These are phyloP conservation scores for Chrysoperla carnea DNA, from an alignment of 1,140 invertebrate genomes.

Conservation along the genomic window DNA sequence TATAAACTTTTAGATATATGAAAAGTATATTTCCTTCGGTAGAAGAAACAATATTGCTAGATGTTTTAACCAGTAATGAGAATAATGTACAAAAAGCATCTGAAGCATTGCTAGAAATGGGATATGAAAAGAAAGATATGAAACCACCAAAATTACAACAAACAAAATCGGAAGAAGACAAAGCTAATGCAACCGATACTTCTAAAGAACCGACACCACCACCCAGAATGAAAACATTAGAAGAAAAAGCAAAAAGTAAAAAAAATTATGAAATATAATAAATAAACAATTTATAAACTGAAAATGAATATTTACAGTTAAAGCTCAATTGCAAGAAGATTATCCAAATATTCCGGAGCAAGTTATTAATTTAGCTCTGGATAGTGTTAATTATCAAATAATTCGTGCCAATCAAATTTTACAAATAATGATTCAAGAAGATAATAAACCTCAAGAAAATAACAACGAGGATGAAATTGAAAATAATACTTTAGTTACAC, in stretches of 20 bases:
- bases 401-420: slow-evolving; percentile 59
- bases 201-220: slow-evolving; percentile 22
- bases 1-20: slow-evolving; percentile 46
- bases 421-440: slow-evolving; percentile 45
- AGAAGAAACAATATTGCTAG: slow-evolving; percentile 73
- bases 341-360: slow-evolving; percentile 59
- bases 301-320: slow-evolving; percentile 35
- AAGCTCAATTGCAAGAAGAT: slow-evolving; percentile 48
- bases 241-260: slow-evolving; percentile 59
- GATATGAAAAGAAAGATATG: slow-evolving; percentile 60
- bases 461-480: background rate
- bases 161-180: slow-evolving; percentile 23
- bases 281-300: background rate
- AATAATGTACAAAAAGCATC: slow-evolving; percentile 78
- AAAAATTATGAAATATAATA: slow-evolving; percentile 1
- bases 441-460: slow-evolving; percentile 8
- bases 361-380: slow-evolving; percentile 66
- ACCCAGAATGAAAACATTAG: slow-evolving; percentile 43
- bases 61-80: slow-evolving; percentile 64
- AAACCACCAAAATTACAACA: slow-evolving; percentile 23
- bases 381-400: slow-evolving; percentile 71
- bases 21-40: slow-evolving; percentile 83
- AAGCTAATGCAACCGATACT: slow-evolving; percentile 26
- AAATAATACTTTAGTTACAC: too few relatives aligned
- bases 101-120: slow-evolving; percentile 56